phyloP scores from a whole-genome alignment of 1,140 invertebrate genomes.

The Phortica variegata region DNA sequence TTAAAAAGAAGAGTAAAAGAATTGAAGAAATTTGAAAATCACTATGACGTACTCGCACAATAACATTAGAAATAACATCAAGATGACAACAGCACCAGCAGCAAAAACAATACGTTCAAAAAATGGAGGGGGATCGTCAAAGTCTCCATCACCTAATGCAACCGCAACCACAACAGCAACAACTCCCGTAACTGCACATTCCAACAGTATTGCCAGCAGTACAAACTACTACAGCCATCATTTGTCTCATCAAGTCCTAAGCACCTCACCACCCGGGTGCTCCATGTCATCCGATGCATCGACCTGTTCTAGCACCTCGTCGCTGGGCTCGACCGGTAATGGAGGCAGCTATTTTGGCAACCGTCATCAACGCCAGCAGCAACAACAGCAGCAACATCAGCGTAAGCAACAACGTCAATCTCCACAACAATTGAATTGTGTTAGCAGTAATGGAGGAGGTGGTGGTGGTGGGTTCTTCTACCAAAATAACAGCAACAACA shows the following conservation, averaged over 20 bases:
- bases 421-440: conserved; percentile 29
- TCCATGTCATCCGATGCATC: conserved; percentile 17
- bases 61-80: conserved; percentile 56
- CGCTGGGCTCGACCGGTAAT: conserved; percentile 7
- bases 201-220: conserved; percentile 58
- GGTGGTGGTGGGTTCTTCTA: conserved; percentile 39
- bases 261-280: conserved; percentile 37
- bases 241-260: conserved; percentile 36
- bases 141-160: conserved; percentile 27
- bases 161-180: conserved; percentile 20
- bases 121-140: conserved; percentile 36
- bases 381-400: conserved; percentile 31
- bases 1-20: conserved; percentile 6
- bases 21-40: too few relatives aligned
- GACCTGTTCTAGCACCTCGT: conserved; percentile 11
- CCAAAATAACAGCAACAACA: conserved; percentile 33
- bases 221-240: conserved; percentile 45
- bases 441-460: conserved; percentile 5
- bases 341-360: conserved; percentile 15
- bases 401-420: conserved; percentile 35
- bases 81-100: conserved; percentile 55
- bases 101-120: conserved; percentile 51
- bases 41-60: conserved; percentile 58
- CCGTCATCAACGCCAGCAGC: conserved; percentile 28
- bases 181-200: conserved; percentile 52